Base-by-base conservation (phyloP, 2,888 invertebrate genomes). In the Leucophora obtusa region DNA sequence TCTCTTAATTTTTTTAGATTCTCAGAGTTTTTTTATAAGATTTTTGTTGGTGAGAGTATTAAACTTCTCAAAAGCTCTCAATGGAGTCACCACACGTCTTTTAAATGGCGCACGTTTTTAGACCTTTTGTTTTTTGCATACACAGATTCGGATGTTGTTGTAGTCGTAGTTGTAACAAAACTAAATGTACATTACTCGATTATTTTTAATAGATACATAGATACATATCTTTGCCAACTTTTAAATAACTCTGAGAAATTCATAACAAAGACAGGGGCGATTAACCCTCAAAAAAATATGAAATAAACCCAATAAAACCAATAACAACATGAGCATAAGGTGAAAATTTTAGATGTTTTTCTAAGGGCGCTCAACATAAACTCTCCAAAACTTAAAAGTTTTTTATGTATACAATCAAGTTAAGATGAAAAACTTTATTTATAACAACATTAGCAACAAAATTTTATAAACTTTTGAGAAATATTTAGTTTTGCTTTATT, bases 171-270 rank as follows among this genome's bases (percentile, higher is more conserved):
- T 47, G 43, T 47, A 47, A n/a, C 14, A 47, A 38, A 38, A 47
- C 38, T 53, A 66, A 14, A 65, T 51, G 63, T 65, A 53, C 33
- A 38, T 47, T 47, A 47, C n/a, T 47, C 43, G 43, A 47, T 47
- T 47, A 47, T 47, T n/a, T 47, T 47, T 47, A 47, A 47, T 47
- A 47, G 43, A 47, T 83, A 82, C 79, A 21, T 43, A 43, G 43
- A 82, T 83, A 82, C 79, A 80, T 70, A 79, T 83, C 79, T 68
- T 71, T 76, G 74, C 68, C 63, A 66, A 77, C 71, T 77, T 66
- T 50, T 71, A 58, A 54, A 50, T 33, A 65, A 66, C 47, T 53
- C 62, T 76, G 69, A 71, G 43, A 71, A 53, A 74, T 83, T 66
- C 72, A 79, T 75, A 62, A 65, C 80, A 9, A 21, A 33, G 63